Evolutionary conservation across 1,140 invertebrate genomes (phyloP).

Genomic region (Atta colombica): DNA sequence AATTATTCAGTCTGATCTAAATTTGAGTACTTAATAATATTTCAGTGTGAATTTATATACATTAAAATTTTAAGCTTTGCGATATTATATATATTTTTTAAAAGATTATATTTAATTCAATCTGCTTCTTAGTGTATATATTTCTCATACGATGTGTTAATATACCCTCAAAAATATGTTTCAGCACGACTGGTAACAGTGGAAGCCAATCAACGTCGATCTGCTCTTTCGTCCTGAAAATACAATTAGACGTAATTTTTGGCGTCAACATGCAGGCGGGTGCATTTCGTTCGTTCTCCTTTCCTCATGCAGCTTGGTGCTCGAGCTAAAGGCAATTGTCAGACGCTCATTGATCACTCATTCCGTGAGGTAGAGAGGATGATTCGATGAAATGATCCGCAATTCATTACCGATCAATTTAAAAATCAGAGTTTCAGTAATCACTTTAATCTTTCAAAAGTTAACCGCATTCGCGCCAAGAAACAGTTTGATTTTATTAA

Average conservation of each 20-base stretch:
- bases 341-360: conserved; percentile 74
- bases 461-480: neutral
- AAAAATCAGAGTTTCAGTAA: conserved; percentile 9
- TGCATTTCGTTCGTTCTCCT: conserved; percentile 75
- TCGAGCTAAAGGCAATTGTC: conserved; percentile 75
- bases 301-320: conserved; percentile 79
- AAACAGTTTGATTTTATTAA: conserved; percentile 17
- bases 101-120: neutral
- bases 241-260: conserved; percentile 77
- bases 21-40: too few species aligned
- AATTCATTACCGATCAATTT: neutral
- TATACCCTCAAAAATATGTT: neutral
- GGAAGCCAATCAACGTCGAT: conserved; percentile 46
- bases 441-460: conserved; percentile 1
- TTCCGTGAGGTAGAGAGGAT: conserved; percentile 76
- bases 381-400: conserved; percentile 71
- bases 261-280: conserved; percentile 77
- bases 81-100: neutral
- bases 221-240: conserved; percentile 73
- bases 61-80: neutral
- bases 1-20: too few species aligned
- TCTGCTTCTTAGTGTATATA: conserved; percentile 16
- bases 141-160: neutral
- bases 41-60: neutral
- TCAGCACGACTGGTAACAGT: conserved; percentile 27